phyloP scores from a whole-genome alignment of 2,888 invertebrate genomes.

The Caenorhabditis sp. region DNA sequence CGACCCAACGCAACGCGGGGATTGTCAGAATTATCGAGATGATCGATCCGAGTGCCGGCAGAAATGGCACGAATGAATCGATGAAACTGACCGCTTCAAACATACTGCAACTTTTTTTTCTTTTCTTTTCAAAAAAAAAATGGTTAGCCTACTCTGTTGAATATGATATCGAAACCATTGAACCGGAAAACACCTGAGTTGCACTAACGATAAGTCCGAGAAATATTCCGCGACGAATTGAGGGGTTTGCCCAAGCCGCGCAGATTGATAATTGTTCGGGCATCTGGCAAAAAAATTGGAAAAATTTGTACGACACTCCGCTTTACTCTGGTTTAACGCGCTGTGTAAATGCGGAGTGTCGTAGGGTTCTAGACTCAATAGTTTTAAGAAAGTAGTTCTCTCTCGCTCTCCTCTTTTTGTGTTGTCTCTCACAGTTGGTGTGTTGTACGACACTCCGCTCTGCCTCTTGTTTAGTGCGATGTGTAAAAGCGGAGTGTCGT shows the following conservation, averaged over 20 bases:
- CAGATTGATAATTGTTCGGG: slow-evolving; percentile 53
- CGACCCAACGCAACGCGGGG: slow-evolving; percentile 63
- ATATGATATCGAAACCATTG: slow-evolving; percentile 64
- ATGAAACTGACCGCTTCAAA: slow-evolving; percentile 62
- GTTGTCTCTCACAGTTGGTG: too few species aligned
- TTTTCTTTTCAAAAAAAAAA: too few species aligned
- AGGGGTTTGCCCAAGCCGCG: slow-evolving; percentile 35
- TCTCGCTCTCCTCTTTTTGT: too few species aligned
- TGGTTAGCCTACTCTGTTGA: slow-evolving; percentile 61
- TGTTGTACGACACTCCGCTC: too few species aligned
- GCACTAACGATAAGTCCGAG: slow-evolving; percentile 63
- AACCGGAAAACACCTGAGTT: slow-evolving; percentile 62
- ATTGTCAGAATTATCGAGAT: slow-evolving; percentile 62
- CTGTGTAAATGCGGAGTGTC: too few species aligned
- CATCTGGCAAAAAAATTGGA: slow-evolving; percentile 40
- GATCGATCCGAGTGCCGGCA: slow-evolving; percentile 61
- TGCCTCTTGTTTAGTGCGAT: too few species aligned
- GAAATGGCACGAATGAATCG: slow-evolving; percentile 54
- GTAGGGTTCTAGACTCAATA: too few species aligned
- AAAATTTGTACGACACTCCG: too few species aligned
- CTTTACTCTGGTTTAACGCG: too few species aligned
- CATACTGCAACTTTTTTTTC: slow-evolving; percentile 62
- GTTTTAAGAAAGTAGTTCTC: too few species aligned
- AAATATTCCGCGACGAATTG: slow-evolving; percentile 49
- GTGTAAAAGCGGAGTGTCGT: too few species aligned